These are phyloP conservation scores for Coracias cyanogaster DNA, from an alignment of 2,797 vertebrate genomes.

Conservation along the genomic window DNA sequence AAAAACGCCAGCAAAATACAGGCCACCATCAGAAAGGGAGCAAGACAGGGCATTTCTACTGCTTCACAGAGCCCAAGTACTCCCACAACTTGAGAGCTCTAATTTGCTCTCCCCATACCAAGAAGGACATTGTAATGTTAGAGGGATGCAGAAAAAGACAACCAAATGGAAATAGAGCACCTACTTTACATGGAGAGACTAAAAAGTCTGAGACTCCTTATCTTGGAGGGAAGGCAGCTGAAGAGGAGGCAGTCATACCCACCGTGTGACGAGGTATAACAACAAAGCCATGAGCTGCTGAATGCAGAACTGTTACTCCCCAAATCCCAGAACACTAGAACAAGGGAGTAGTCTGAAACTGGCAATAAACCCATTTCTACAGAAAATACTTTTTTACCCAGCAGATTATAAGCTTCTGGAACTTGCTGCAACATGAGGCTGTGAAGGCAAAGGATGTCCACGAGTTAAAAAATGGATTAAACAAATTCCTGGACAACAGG, in stretches of 20 bases:
- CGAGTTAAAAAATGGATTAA: neutral
- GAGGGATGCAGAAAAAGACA: neutral
- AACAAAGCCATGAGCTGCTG: neutral
- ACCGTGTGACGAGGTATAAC: neutral
- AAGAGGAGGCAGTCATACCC: neutral
- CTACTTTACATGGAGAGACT: neutral
- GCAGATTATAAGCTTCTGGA: neutral
- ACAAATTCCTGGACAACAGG: neutral
- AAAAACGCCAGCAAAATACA: neutral
- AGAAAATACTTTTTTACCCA: neutral
- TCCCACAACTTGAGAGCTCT: neutral
- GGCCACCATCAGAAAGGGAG: neutral
- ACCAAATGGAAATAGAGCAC: neutral
- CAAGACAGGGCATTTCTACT: neutral
- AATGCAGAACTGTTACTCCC: neutral
- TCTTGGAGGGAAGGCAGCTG: neutral
- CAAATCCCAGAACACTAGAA: neutral
- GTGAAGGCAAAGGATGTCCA: neutral
- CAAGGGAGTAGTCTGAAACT: neutral
- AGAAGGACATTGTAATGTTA: neutral
- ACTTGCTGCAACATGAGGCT: neutral
- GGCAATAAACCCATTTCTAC: neutral
- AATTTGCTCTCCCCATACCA: neutral
- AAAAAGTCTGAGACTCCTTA: neutral
- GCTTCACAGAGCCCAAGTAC: accelerated